Evolutionary conservation across 2,888 invertebrate genomes (phyloP).

Genomic region (Drosophila pseudotalamancana): DNA sequence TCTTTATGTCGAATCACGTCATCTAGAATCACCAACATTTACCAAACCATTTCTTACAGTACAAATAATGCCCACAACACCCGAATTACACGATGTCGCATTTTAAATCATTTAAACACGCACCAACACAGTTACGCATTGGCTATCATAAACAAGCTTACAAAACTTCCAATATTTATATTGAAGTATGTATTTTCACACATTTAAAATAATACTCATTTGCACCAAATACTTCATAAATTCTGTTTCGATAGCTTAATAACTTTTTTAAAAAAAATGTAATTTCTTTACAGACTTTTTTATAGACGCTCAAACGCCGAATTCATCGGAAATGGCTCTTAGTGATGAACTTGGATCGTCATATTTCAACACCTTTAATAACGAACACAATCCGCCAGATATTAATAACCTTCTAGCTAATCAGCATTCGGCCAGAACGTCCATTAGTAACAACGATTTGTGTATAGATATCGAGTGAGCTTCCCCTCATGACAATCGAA

Average conservation of each 20-base stretch:
- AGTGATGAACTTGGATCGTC: constrained; percentile 18
- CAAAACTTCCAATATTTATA: constrained; percentile 35
- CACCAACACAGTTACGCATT: constrained; percentile 34
- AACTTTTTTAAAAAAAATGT: background rate
- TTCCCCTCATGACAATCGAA: constrained; percentile 22
- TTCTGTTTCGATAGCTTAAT: background rate
- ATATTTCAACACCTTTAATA: constrained; percentile 41
- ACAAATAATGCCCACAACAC: constrained; percentile 81
- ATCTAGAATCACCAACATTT: constrained; percentile 25
- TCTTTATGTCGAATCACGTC: constrained; percentile 12
- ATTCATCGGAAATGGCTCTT: constrained; percentile 20
- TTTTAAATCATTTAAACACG: constrained; percentile 70
- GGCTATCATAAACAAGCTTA: constrained; percentile 22
- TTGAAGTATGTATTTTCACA: constrained; percentile 58
- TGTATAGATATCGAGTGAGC: constrained; percentile 69
- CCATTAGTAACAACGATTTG: constrained; percentile 44
- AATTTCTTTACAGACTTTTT: constrained; percentile 80
- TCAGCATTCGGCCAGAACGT: constrained; percentile 49
- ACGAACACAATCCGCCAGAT: constrained; percentile 62
- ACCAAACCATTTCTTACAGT: constrained; percentile 78
- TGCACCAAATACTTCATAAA: background rate
- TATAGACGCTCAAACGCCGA: constrained; percentile 79
- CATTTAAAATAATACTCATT: constrained; percentile 3
- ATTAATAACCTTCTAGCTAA: constrained; percentile 79
- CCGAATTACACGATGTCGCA: constrained; percentile 81